Conservation (phyloP, 2,888 invertebrate genomes). For the Mycalesis mineus region DNA sequence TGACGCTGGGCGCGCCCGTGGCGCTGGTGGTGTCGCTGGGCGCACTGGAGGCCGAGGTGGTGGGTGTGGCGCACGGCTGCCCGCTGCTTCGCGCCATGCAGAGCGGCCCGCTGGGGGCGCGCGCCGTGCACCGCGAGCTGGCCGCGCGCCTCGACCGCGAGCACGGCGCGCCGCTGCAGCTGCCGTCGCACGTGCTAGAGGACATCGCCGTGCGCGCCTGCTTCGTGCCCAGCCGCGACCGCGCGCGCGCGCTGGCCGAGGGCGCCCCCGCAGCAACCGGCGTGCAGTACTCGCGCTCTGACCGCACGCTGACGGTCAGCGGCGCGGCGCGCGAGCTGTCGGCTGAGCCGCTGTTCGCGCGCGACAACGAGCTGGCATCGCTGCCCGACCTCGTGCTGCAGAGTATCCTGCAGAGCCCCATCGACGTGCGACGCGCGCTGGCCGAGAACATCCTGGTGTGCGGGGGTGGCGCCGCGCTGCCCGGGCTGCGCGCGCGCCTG, state of each 20-base stretch:
- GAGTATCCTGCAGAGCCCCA: constrained; percentile 87
- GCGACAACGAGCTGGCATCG: constrained; percentile 82
- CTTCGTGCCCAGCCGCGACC: constrained; percentile 87
- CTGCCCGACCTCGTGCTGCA: constrained; percentile 91
- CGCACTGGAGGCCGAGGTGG: constrained; percentile 85
- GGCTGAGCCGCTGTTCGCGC: constrained; percentile 90
- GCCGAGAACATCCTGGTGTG: constrained; percentile 90
- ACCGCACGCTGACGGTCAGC: constrained; percentile 81
- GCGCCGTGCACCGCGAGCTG: constrained; percentile 83
- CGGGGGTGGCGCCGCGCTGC: constrained; percentile 91
- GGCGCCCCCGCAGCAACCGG: constrained; percentile 69
- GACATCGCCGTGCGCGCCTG: constrained; percentile 92
- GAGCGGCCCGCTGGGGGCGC: constrained; percentile 86
- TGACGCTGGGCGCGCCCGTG: constrained; percentile 86
- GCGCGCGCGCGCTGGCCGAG: constrained; percentile 80
- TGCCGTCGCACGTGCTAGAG: constrained; percentile 81
- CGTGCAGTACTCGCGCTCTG: constrained; percentile 57
- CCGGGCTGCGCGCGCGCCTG: constrained; percentile 89
- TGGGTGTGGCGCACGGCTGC: constrained; percentile 87
- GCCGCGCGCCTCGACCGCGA: constrained; percentile 64
- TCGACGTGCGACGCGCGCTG: constrained; percentile 87
- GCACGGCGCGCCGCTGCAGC: constrained; percentile 61
- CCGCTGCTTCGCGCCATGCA: constrained; percentile 92
- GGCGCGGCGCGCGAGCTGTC: constrained; percentile 86
- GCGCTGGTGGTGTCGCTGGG: constrained; percentile 93